A percentile compares a stretch with the other conserved stretches of the same genome.
Evolutionary conservation across 2,113 vertebrate species (phyloP).

Genomic region (Halichoerus grypus): DNA sequence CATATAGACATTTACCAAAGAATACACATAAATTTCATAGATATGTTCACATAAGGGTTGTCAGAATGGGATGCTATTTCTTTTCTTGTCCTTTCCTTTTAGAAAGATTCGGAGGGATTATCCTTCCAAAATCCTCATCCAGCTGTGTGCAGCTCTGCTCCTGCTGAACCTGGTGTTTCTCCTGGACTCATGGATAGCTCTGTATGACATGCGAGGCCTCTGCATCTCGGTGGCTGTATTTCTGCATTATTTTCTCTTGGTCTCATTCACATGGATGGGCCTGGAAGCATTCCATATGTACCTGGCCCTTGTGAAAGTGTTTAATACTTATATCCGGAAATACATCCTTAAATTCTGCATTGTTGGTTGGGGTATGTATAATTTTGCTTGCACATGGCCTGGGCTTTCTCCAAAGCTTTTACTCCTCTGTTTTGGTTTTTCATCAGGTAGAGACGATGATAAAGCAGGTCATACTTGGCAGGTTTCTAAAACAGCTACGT

Average conservation of each 20-base stretch:
- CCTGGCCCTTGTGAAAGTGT: constrained; percentile 96
- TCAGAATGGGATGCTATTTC: constrained; percentile 50
- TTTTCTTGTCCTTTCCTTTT: constrained; percentile 64
- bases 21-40: constrained; percentile 55
- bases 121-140: constrained; percentile 97
- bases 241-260: constrained; percentile 97
- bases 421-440: background rate
- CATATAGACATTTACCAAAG: background rate
- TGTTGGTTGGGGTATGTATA: constrained; percentile 94
- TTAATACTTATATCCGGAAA: constrained; percentile 94
- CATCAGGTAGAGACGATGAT: background rate
- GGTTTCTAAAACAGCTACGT: constrained; percentile 37
- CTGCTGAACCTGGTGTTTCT: constrained; percentile 95
- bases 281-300: constrained; percentile 99
- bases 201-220: constrained; percentile 87
- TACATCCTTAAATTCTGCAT: constrained; percentile 97
- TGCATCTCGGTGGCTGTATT: constrained; percentile 95
- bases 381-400: constrained; percentile 24
- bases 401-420: constrained; percentile 18
- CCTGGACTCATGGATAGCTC: constrained; percentile 94
- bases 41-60: background rate
- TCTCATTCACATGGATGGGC: constrained; percentile 98
- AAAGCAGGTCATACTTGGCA: background rate
- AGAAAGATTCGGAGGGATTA: constrained; percentile 97
- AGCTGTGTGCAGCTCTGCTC: constrained; percentile 94